Percentiles rank a stretch among this genome's conserved stretches.
These are phyloP conservation scores for Cydia splendana DNA, from an alignment of 1,140 invertebrate genomes.

Conservation along the genomic window DNA sequence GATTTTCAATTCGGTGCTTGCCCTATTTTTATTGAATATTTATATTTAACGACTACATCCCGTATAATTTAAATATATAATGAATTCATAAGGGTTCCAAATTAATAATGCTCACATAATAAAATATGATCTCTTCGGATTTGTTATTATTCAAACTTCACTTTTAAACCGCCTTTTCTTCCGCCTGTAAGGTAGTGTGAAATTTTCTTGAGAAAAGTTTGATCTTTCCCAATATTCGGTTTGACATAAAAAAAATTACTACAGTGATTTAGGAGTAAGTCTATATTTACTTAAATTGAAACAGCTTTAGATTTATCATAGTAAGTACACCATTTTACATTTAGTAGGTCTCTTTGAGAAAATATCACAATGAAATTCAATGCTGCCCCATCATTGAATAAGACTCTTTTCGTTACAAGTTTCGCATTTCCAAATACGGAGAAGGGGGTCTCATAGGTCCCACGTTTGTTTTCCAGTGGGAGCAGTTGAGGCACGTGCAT, in stretches of 20 bases:
- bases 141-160: slow-evolving; percentile 3
- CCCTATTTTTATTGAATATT: neutral
- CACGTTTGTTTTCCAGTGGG: too few relatives aligned
- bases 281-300: too few relatives aligned
- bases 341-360: too few relatives aligned
- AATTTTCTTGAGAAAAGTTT: slow-evolving; percentile 15
- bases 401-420: too few relatives aligned
- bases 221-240: slow-evolving; percentile 9
- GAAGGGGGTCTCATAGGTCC: too few relatives aligned
- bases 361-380: too few relatives aligned
- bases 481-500: too few relatives aligned
- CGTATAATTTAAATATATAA: neutral
- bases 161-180: neutral
- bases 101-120: neutral
- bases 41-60: neutral
- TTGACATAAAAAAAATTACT: neutral
- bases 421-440: too few relatives aligned
- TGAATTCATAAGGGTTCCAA: neutral
- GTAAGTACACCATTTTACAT: too few relatives aligned
- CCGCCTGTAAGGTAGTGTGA: slow-evolving; percentile 16
- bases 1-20: neutral
- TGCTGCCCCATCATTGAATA: too few relatives aligned
- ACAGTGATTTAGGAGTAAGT: neutral
- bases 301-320: too few relatives aligned
- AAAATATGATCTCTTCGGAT: neutral